Evolutionary conservation across 2,888 invertebrate genomes (phyloP), one percentile per base, ranked within the genome.

Genomic region (Molanna angustata): DNA sequence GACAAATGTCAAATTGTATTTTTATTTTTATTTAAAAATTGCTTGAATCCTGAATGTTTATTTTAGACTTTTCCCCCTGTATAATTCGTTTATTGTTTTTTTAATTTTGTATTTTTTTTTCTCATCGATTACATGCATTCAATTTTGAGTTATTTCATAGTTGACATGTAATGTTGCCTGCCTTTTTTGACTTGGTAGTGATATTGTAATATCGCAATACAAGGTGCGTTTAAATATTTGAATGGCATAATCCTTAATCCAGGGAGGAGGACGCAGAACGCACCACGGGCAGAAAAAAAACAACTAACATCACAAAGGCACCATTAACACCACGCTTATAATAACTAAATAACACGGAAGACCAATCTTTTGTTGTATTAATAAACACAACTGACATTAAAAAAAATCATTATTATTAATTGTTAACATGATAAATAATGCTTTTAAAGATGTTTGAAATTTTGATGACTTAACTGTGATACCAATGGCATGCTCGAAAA

Each of bases 171-270:
- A 22, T 47, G 35, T 27, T 27, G 27, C 37, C 47, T 47, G 47
- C 47, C 47, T 47, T 27, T 27, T 7, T 27, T 11, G 11, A 27
- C 4, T 27, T 27, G 11, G 27, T 27, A 27, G 27, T 27, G n/a
- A n/a, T n/a, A n/a, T n/a, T n/a, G 11, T 11, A 27, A 7, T 27
- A 27, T 27, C 4, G 6, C 4, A 27, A 27, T 7, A 27, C 11
- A 27, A 27, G 27, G 27, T 27, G 27, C 27, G 27, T 27, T 33
- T 54, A 52, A 55, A 58, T 48, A 51, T 54, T 58, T 59, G 59
- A 59, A 52, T 49, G 45, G 54, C 49, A 48, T 59, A 56, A 59
- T 59, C 59, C 59, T 59, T 59, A 50, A 58, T 59, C 40, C 48
- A 59, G 59, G 59, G 56, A 56, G 59, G 56, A 54, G 56, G 56